phyloP scores from a whole-genome alignment of 2,113 vertebrate species.

The Ginglymostoma cirratum region DNA sequence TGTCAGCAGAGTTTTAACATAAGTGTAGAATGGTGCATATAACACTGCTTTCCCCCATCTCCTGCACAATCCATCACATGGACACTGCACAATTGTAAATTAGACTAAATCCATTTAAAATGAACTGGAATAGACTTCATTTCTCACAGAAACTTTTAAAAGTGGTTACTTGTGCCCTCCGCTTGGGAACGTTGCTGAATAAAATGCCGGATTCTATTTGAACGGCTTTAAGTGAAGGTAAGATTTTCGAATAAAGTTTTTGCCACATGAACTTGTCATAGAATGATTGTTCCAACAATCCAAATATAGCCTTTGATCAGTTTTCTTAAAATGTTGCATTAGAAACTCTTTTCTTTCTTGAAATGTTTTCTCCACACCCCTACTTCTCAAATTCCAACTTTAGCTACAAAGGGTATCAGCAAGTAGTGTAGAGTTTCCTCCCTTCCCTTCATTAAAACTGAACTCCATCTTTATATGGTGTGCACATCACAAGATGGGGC shows the following conservation, averaged over 20 bases:
- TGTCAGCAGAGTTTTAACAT: conserved; percentile 36
- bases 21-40: neutral
- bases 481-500: neutral
- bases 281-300: neutral
- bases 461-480: neutral
- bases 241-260: neutral
- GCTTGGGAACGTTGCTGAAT: neutral
- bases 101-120: conserved; percentile 16
- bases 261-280: neutral
- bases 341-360: neutral
- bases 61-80: conserved; percentile 31
- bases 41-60: conserved; percentile 11
- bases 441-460: neutral
- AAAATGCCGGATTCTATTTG: neutral
- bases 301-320: neutral
- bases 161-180: neutral
- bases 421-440: neutral
- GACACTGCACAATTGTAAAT: neutral
- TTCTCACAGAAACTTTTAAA: conserved; percentile 35
- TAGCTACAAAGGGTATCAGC: neutral
- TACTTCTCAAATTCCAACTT: neutral
- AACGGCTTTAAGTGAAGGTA: neutral
- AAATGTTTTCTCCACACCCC: neutral
- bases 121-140: conserved; percentile 14
- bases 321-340: neutral